Conservation (phyloP, 2,113 vertebrate genomes). For the Rafetus swinhoei region DNA sequence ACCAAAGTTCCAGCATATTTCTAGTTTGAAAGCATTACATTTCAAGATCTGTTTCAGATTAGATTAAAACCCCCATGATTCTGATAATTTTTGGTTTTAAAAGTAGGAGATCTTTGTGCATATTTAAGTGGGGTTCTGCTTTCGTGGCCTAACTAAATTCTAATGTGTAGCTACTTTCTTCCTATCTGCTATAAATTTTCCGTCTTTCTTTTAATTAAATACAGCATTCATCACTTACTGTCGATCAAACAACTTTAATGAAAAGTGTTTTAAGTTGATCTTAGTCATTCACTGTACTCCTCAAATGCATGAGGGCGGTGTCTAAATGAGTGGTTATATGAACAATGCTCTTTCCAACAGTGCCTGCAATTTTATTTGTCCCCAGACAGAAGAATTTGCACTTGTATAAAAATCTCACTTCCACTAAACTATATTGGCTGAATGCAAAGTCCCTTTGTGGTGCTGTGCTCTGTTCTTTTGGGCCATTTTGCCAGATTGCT, state of each 20-base stretch:
- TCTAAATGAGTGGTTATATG: background rate
- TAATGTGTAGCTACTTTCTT: background rate
- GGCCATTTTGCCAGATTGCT: background rate
- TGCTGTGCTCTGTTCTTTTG: background rate
- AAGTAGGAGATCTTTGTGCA: background rate
- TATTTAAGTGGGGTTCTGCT: background rate
- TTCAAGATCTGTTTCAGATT: background rate
- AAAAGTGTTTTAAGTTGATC: background rate
- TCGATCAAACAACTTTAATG: background rate
- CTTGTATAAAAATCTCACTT: background rate
- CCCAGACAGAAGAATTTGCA: background rate
- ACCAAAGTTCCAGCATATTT: background rate
- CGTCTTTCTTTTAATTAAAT: background rate
- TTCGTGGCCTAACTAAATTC: background rate
- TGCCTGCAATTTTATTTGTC: background rate
- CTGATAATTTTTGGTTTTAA: background rate
- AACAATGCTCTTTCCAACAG: background rate
- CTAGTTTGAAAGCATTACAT: background rate
- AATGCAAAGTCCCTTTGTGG: background rate
- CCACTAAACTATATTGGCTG: fast-evolving
- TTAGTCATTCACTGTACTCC: background rate
- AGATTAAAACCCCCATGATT: no score
- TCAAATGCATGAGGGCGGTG: fast-evolving
- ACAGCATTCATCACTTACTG: background rate
- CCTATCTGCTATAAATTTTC: background rate